Evolutionary conservation across 1,140 invertebrate genomes (phyloP).

Genomic region (Drosophila baimaii): DNA sequence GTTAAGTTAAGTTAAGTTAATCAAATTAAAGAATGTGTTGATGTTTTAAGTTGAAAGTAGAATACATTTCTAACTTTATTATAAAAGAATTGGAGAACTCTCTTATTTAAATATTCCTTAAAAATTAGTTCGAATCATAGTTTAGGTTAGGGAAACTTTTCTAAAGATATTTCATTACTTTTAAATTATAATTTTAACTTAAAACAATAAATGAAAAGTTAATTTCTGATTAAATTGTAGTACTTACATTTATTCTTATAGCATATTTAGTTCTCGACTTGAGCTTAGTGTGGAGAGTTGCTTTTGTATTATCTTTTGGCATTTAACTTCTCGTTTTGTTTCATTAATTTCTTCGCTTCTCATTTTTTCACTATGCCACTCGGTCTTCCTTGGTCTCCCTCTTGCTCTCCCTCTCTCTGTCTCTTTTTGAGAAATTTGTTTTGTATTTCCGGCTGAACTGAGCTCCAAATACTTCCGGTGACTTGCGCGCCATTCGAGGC

Average conservation of each 20-base stretch:
- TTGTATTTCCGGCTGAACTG: conserved; percentile 69
- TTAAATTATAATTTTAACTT: neutral
- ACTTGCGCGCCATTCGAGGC: conserved; percentile 62
- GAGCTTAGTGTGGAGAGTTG: neutral
- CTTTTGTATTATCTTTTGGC: conserved; percentile 14
- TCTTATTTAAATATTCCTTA: neutral
- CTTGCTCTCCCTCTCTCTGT: conserved; percentile 5
- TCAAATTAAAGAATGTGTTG: neutral
- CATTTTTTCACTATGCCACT: conserved; percentile 1
- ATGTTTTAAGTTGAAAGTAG: neutral
- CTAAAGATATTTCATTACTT: neutral
- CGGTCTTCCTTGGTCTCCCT: conserved; percentile 1
- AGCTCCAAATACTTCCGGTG: conserved; percentile 74
- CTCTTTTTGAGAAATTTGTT: conserved; percentile 65
- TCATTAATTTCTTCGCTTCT: conserved; percentile 61
- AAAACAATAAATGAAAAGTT: neutral
- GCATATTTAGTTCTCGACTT: conserved; percentile 48
- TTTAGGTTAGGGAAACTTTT: no score
- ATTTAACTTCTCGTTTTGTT: conserved; percentile 56
- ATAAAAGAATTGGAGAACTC: no score
- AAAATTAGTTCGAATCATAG: neutral
- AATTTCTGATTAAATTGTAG: neutral
- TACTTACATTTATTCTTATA: conserved; percentile 7
- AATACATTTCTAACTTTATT: no score
- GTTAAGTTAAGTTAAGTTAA: no score